Evolutionary conservation across 1,140 invertebrate species (phyloP).

Genomic region (Macrosteles quadrilineatus): DNA sequence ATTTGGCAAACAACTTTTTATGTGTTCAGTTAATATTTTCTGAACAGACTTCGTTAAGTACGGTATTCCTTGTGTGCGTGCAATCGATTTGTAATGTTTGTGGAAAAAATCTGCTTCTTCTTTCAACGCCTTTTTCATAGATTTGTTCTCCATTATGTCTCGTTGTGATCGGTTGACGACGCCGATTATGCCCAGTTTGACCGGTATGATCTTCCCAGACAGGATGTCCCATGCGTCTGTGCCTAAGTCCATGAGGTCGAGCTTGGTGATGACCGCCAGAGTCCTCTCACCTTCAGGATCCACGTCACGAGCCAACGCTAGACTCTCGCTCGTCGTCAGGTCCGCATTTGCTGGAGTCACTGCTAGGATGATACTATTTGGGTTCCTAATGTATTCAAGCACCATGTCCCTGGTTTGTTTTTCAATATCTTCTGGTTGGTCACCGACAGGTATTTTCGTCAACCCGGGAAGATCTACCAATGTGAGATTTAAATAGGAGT

Average conservation of each 20-base stretch:
- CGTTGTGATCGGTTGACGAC: slow-evolving; percentile 75
- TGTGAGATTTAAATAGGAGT: slow-evolving; percentile 63
- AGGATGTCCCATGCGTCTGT: slow-evolving; percentile 75
- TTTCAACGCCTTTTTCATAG: slow-evolving; percentile 60
- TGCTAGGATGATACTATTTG: slow-evolving; percentile 56
- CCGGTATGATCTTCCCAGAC: slow-evolving; percentile 68
- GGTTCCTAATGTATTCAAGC: slow-evolving; percentile 57
- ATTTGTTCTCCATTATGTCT: slow-evolving; percentile 67
- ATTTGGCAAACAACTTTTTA: slow-evolving; percentile 65
- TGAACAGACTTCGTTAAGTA: slow-evolving; percentile 66
- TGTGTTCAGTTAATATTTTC: slow-evolving; percentile 66
- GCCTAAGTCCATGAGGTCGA: slow-evolving; percentile 77
- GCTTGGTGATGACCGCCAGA: slow-evolving; percentile 71
- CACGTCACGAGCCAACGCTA: slow-evolving; percentile 64
- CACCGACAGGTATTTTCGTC: slow-evolving; percentile 65
- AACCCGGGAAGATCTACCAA: slow-evolving; percentile 64
- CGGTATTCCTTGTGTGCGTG: slow-evolving; percentile 61
- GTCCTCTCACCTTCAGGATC: slow-evolving; percentile 66
- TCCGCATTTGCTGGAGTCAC: slow-evolving; percentile 67
- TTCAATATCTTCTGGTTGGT: slow-evolving; percentile 64
- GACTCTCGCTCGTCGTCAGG: slow-evolving; percentile 64
- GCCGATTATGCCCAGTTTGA: slow-evolving; percentile 78
- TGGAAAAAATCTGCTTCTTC: slow-evolving; percentile 65
- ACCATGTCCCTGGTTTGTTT: slow-evolving; percentile 61
- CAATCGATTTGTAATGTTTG: slow-evolving; percentile 64